Evolutionary conservation across 2,888 invertebrate species (phyloP).

Genomic region (Hypomecis atomaria): DNA sequence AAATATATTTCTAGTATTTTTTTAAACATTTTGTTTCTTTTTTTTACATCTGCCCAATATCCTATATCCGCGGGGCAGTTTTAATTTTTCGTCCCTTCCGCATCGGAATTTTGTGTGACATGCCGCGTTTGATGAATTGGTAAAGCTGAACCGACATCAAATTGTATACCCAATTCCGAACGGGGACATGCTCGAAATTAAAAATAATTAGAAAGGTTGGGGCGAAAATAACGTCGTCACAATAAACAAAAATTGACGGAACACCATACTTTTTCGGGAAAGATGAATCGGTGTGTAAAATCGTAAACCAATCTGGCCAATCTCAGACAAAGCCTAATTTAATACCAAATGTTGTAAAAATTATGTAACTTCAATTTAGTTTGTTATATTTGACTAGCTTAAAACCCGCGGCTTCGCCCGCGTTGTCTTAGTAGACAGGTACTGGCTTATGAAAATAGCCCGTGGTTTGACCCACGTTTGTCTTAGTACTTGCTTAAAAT

Average conservation of each 20-base stretch:
- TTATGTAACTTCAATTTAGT: too few relatives aligned
- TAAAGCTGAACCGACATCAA: slow-evolving; percentile 19
- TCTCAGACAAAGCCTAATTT: too few relatives aligned
- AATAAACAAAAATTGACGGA: not conserved
- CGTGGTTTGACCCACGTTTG: too few relatives aligned
- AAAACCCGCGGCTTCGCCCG: too few relatives aligned
- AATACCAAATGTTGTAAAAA: too few relatives aligned
- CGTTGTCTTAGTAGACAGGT: too few relatives aligned
- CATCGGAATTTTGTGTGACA: slow-evolving; percentile 39
- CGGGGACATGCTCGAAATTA: slow-evolving; percentile 15
- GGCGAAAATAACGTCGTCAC: slow-evolving; percentile 5
- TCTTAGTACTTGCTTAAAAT: too few relatives aligned
- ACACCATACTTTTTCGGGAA: not conserved
- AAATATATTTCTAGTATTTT: slow-evolving; percentile 11
- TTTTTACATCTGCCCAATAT: slow-evolving; percentile 17
- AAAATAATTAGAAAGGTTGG: slow-evolving; percentile 16
- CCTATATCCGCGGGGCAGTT: slow-evolving; percentile 15
- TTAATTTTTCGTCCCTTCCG: slow-evolving; percentile 35
- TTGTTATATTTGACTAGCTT: too few relatives aligned
- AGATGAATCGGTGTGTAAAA: not conserved
- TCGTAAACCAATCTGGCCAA: too few relatives aligned
- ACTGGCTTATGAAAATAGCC: too few relatives aligned
- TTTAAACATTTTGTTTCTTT: not conserved
- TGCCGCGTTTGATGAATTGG: slow-evolving; percentile 36
- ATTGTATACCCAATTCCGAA: slow-evolving; percentile 21